Base-by-base conservation (phyloP, 2,113 vertebrate genomes). In the Rhinolophus sinicus region DNA sequence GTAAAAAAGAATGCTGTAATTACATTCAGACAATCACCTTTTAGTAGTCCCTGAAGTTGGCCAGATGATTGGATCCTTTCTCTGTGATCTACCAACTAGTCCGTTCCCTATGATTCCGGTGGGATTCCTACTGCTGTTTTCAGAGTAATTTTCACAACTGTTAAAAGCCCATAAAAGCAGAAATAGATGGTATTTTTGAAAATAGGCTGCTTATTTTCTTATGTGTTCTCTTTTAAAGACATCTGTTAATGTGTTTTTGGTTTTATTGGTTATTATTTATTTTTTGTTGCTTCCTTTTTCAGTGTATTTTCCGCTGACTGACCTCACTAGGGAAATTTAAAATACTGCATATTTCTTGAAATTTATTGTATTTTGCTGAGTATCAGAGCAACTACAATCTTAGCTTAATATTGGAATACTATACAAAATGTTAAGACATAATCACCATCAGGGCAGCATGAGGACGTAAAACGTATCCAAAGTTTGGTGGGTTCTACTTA, bases 291-390 rank as follows among this genome's bases (percentile, higher is more conserved):
- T 94, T 94, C 80, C 9, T 91, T 95, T 94, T 80, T 81, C 80
- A 92, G 16, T 54, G 2, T 80, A 7, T 54, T 97, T 97, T 87
- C 83, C 80, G 91, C 81, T 96, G 91, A 94, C 35, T 50, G 22
- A 89, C 35, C 40, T 96, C 81, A 94, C 77, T 67, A 92, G 88
- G 77, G 93, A 96, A 95, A 96, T 95, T 90, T 95, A 82, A 97
- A 96, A 95, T 64, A 88, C 3, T 78, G 24, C 47, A 73, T 85
- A 77, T 85, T 78, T 64, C 26, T 93, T 75, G 4, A 94, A 92
- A 64, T 69, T 90, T 7, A 24, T 96, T 88, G 14, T 69, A 56
- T 95, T 96, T 67, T 60, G 70, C 94, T 96, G 81, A 76, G 40
- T 82, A 77, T 77, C n/a, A 76, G 52, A 47, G 12, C 22, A 94